Evolutionary conservation across 2,888 invertebrate species (phyloP).

Genomic region (Polyploca ridens): DNA sequence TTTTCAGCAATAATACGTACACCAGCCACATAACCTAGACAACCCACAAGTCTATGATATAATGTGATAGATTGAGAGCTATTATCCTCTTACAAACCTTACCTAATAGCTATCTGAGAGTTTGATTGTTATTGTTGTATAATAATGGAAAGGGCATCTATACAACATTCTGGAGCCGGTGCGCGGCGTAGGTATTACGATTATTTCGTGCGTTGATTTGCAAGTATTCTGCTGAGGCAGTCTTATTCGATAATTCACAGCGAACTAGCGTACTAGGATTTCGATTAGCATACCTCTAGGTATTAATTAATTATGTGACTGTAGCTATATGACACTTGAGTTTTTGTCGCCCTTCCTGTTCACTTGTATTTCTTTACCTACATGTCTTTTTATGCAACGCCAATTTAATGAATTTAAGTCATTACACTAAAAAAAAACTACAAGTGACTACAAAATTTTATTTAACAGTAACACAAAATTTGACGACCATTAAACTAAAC

Average conservation of each 20-base stretch:
- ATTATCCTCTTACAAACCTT: slow-evolving; percentile 31
- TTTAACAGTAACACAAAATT: too few species aligned
- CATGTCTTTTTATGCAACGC: too few species aligned
- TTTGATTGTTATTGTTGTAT: slow-evolving; percentile 34
- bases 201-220: neutral
- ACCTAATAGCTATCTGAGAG: slow-evolving; percentile 22
- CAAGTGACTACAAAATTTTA: too few species aligned
- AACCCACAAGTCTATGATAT: slow-evolving; percentile 18
- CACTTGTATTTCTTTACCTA: too few species aligned
- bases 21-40: neutral
- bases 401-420: too few species aligned
- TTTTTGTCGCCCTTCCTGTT: too few species aligned
- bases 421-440: too few species aligned
- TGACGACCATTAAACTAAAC: too few species aligned
- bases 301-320: too few species aligned
- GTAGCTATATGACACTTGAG: too few species aligned
- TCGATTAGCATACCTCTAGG: too few species aligned
- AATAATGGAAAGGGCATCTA: slow-evolving; percentile 38
- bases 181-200: neutral
- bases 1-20: neutral
- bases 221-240: neutral
- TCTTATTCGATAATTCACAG: neutral
- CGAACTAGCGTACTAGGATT: too few species aligned
- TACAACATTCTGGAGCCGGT: neutral
- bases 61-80: slow-evolving; percentile 23